phyloP scores from a whole-genome alignment of 2,113 vertebrate species.

The Opisthocomus hoazin region DNA sequence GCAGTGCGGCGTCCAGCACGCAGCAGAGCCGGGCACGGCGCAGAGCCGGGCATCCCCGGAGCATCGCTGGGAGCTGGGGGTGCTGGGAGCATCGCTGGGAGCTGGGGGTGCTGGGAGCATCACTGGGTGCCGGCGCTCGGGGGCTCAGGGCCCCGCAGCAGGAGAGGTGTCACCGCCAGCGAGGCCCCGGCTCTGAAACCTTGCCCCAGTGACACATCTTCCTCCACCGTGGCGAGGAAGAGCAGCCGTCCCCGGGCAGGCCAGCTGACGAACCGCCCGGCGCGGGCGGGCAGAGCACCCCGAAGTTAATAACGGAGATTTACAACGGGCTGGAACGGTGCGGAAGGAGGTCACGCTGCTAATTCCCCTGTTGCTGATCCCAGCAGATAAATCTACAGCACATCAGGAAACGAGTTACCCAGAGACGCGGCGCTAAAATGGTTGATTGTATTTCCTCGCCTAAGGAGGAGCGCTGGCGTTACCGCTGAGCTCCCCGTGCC shows the following conservation, averaged over 20 bases:
- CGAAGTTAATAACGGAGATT: not conserved
- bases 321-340: not conserved
- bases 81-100: too few species aligned
- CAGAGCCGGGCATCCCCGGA: too few species aligned
- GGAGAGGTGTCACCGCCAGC: fast-evolving
- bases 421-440: not conserved
- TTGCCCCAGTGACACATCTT: not conserved
- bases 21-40: not conserved
- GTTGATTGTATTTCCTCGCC: not conserved
- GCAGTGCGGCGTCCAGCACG: fast-evolving
- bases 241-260: not conserved
- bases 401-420: not conserved
- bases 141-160: not conserved
- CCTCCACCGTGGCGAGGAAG: not conserved
- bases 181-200: not conserved
- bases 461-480: not conserved
- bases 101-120: too few species aligned
- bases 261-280: fast-evolving
- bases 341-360: slow-evolving; percentile 16
- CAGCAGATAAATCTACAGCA: not conserved
- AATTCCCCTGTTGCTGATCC: not conserved
- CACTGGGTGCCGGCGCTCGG: fast-evolving
- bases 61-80: too few species aligned
- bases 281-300: not conserved
- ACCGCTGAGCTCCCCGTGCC: fast-evolving